Conservation (phyloP, 2,113 vertebrate genomes). For the Rhagologus leucostigma region DNA sequence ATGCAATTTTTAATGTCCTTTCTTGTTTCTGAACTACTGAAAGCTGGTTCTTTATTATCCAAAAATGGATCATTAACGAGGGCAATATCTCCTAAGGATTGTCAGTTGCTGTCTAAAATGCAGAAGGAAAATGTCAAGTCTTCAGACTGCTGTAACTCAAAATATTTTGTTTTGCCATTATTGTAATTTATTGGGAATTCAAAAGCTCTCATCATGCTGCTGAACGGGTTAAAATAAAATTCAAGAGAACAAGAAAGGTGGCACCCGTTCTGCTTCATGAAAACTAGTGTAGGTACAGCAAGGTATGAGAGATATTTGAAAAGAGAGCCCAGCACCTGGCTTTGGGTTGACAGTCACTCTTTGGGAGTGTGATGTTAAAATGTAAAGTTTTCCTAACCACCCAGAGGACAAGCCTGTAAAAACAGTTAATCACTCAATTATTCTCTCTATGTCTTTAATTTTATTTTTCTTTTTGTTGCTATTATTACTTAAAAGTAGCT, state of each 20-base stretch:
- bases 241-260: background rate
- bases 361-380: background rate
- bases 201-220: background rate
- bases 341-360: background rate
- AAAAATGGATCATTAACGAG: background rate
- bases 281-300: background rate
- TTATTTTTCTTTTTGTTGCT: background rate
- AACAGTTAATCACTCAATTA: background rate
- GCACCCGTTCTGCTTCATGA: background rate
- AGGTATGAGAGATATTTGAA: background rate
- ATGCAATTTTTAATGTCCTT: background rate
- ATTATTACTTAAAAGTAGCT: background rate
- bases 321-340: background rate
- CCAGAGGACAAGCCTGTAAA: background rate
- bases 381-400: background rate
- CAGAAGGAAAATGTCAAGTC: background rate
- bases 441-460: background rate
- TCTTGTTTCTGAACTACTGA: background rate
- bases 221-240: background rate
- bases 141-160: background rate
- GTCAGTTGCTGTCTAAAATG: background rate
- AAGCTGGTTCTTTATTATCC: background rate
- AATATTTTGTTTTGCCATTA: background rate
- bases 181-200: background rate
- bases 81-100: background rate